These are phyloP conservation scores for Chironomus striatipennis DNA, from an alignment of 1,140 invertebrate species.

Conservation along the genomic window DNA sequence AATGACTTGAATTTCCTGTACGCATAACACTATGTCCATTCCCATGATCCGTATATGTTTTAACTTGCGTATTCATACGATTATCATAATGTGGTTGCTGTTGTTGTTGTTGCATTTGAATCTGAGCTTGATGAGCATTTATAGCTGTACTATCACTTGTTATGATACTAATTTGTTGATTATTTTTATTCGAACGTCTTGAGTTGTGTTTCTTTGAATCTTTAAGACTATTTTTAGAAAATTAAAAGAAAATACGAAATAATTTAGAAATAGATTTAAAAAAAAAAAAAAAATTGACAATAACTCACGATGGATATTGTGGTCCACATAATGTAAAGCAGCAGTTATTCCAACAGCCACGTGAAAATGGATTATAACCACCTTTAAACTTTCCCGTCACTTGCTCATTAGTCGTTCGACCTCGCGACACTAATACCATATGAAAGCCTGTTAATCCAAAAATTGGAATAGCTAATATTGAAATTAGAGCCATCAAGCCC, in stretches of 20 bases:
- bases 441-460: conserved; percentile 97
- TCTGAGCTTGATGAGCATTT: conserved; percentile 32
- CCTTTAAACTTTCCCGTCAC: conserved; percentile 97
- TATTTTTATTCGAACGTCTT: conserved; percentile 37
- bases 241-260: conserved; percentile 34
- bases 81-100: conserved; percentile 42
- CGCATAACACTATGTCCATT: conserved; percentile 66
- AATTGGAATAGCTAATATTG: conserved; percentile 89
- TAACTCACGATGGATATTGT: conserved; percentile 81
- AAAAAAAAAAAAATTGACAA: background rate
- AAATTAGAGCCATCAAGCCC: conserved; percentile 84
- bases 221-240: conserved; percentile 29
- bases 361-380: conserved; percentile 93
- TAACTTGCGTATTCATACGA: conserved; percentile 67
- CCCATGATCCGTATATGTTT: conserved; percentile 93
- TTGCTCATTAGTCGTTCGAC: conserved; percentile 99
- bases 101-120: conserved; percentile 42
- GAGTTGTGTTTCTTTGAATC: conserved; percentile 45
- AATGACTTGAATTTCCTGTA: conserved; percentile 70
- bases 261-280: background rate
- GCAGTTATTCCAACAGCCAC: conserved; percentile 89
- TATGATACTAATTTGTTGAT: conserved; percentile 39
- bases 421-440: conserved; percentile 89
- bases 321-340: conserved; percentile 93
- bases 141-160: conserved; percentile 37